Evolutionary conservation across 37 sponge, comb jelly and placozoan genomes (phyloP).

Genomic region (Diacarnus erythraeanus): DNA sequence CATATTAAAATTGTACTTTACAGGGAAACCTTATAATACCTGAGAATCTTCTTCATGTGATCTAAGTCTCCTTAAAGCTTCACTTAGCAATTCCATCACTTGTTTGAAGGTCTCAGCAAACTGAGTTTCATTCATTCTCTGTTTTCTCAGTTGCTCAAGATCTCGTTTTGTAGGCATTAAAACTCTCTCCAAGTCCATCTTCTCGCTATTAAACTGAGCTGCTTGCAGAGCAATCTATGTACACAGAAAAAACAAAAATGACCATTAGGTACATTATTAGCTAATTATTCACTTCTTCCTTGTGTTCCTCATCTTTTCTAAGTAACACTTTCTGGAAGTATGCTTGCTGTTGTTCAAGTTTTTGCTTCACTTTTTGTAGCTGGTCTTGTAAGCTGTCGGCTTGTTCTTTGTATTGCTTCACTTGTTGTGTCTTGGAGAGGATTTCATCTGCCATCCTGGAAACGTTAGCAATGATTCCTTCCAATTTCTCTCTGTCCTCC

Average conservation of each 20-base stretch:
- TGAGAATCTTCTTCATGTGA: neutral
- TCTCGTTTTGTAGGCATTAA: neutral
- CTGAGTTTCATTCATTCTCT: neutral
- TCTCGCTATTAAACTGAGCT: neutral
- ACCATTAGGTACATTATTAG: too few relatives aligned
- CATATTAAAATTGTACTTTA: neutral
- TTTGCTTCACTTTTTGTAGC: neutral
- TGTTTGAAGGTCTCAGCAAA: neutral
- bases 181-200: neutral
- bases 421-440: constrained; percentile 19
- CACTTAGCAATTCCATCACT: too few relatives aligned
- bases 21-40: too few relatives aligned
- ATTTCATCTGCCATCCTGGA: constrained; percentile 1
- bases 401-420: constrained; percentile 26
- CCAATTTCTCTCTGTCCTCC: too few relatives aligned
- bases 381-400: neutral
- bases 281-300: neutral
- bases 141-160: neutral
- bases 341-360: neutral
- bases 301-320: neutral
- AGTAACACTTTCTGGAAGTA: neutral
- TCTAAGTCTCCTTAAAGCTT: neutral
- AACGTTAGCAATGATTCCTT: neutral
- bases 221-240: neutral
- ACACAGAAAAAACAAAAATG: neutral